Base-by-base conservation (phyloP, 2,113 vertebrate species). In the Labrus mixtus region DNA sequence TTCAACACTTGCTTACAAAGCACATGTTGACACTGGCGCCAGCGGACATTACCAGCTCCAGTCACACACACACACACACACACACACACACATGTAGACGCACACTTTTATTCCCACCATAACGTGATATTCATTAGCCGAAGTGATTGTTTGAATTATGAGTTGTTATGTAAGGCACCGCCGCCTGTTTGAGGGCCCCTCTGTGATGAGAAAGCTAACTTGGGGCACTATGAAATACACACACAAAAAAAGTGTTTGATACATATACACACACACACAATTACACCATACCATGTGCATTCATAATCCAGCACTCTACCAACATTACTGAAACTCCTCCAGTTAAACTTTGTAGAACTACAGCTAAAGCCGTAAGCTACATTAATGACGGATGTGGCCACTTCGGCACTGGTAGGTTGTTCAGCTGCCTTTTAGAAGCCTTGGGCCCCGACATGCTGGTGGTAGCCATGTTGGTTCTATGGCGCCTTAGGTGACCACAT, bases 1-100 rank as follows among this genome's bases (percentile, higher is more conserved):
- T 70, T 76, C 85, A 78, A 83, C 85, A 90, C 87, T 87, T 85
- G 87, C 82, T 88, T 84, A 87, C 85, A 82, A 81, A 88, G 89
- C 83, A 84, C 75, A 83, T 85, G 78, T 82, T 71, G 63, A 83
- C 58, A 3, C 79, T 68, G 83, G 84, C 64, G 84, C 88, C 86
- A 57, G 41, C 13, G 29, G 63, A 61, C 36, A 16, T 36, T 60
- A 68, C 39, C 51, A 51, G 61, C 57, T 45, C 53, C 68, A 73
- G 22, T 48, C 57, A 10, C 69, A 45, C 66, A 64, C 68, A 68
- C 73, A 37, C 67, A 71, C 68, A 68, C 73, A 37, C 67, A 71
- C 57, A 10, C 69, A 45, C 66, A 64, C 68, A 68, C 73, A 37
- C 67, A 71, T 10, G 54, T 25, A 55, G 33, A 76, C 54, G 55